These are phyloP conservation scores for Puffinus mauretanicus DNA, from an alignment of 2,113 vertebrate species.

Conservation along the genomic window DNA sequence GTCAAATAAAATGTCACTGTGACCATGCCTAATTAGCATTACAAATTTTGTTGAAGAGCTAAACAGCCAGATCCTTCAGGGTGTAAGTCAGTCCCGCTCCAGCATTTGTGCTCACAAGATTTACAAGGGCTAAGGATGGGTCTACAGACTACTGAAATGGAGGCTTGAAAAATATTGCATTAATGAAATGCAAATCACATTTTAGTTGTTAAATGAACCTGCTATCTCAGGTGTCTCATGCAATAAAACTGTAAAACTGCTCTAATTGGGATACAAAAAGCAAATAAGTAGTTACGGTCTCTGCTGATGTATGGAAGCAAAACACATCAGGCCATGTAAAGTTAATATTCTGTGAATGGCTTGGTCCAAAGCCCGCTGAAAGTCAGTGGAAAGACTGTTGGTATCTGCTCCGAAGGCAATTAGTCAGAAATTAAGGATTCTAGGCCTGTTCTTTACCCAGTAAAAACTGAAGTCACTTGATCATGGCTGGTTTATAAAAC, in stretches of 20 bases:
- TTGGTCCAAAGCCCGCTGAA: neutral
- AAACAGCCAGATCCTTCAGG: slow-evolving; percentile 20
- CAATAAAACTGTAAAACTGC: neutral
- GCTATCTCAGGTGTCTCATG: slow-evolving; percentile 22
- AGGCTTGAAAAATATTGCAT: neutral
- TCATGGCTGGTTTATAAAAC: neutral
- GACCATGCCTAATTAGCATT: slow-evolving; percentile 56
- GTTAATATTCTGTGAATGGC: slow-evolving; percentile 9
- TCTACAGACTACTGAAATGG: neutral
- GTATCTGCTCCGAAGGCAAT: neutral
- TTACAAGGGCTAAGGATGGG: neutral
- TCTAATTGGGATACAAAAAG: neutral
- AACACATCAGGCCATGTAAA: neutral
- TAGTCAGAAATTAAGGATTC: neutral
- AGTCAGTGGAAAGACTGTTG: neutral
- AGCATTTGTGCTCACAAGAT: neutral
- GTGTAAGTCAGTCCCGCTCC: neutral
- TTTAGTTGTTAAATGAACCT: slow-evolving; percentile 37
- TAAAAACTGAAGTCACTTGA: neutral
- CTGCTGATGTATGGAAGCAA: neutral
- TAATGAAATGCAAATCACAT: neutral
- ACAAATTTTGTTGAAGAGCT: slow-evolving; percentile 39
- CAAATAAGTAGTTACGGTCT: neutral
- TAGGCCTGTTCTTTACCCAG: neutral
- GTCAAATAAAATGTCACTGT: slow-evolving; percentile 59